phyloP scores from a whole-genome alignment of 2,113 vertebrate species.

The Oryzias melastigma region DNA sequence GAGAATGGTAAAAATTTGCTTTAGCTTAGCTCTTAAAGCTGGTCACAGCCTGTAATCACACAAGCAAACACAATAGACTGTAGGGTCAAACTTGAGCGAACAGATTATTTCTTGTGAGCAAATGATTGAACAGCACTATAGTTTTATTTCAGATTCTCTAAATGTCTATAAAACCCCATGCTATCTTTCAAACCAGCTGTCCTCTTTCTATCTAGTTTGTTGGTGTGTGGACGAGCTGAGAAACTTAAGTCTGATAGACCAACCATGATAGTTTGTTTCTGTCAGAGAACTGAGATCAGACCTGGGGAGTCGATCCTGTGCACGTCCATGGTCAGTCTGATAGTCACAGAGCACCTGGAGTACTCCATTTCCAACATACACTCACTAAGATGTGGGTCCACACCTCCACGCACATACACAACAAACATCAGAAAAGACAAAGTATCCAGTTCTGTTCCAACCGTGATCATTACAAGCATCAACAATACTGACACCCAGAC shows the following conservation, averaged over 20 bases:
- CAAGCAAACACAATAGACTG: no score
- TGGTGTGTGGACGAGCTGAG: slow-evolving; percentile 5
- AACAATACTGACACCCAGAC: slow-evolving; percentile 17
- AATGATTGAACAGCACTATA: no score
- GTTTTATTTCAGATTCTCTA: not conserved
- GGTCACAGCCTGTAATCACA: no score
- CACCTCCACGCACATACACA: not conserved
- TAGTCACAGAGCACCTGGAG: slow-evolving; percentile 19
- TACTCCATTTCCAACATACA: slow-evolving; percentile 22
- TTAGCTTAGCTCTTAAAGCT: no score
- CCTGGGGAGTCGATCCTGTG: slow-evolving; percentile 40
- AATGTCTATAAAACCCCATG: not conserved
- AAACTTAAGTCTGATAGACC: slow-evolving; percentile 45
- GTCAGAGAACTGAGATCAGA: slow-evolving; percentile 38
- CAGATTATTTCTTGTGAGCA: no score
- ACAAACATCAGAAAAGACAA: slow-evolving; percentile 13
- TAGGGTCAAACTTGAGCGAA: no score
- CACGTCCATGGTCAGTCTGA: slow-evolving; percentile 29
- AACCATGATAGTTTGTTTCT: slow-evolving; percentile 51
- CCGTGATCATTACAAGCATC: slow-evolving; percentile 56
- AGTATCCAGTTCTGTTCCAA: slow-evolving; percentile 13
- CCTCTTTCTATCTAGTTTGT: slow-evolving; percentile 3
- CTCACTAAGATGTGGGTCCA: slow-evolving; percentile 18
- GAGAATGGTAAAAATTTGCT: no score
- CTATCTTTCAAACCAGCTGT: not conserved